Conservation (phyloP, 2,888 invertebrate species). For the Machimus rusticus region DNA sequence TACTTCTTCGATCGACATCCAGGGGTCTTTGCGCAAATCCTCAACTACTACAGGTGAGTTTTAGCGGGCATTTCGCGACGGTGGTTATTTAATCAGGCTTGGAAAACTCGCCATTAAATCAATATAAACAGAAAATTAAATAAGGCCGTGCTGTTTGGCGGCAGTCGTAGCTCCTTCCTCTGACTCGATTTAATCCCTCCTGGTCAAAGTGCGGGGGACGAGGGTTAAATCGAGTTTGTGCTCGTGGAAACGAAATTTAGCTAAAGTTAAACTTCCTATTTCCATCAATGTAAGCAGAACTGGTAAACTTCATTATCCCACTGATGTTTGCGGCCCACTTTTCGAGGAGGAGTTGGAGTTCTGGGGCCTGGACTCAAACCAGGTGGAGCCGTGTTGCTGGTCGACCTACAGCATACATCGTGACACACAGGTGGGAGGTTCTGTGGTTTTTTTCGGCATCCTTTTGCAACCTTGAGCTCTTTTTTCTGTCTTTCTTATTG, state of each 20-base stretch:
- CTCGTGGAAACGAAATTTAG: not conserved
- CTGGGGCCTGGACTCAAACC: slow-evolving; percentile 96
- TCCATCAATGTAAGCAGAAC: slow-evolving; percentile 67
- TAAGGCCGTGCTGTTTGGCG: not conserved
- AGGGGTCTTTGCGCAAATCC: slow-evolving; percentile 88
- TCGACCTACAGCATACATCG: slow-evolving; percentile 92
- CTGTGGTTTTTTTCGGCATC: not conserved
- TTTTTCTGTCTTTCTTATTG: not conserved
- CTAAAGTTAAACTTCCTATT: slow-evolving; percentile 35
- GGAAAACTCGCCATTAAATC: not conserved
- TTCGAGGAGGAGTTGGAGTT: slow-evolving; percentile 97
- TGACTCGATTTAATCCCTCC: not conserved
- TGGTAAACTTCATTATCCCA: slow-evolving; percentile 94
- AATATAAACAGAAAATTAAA: slow-evolving; percentile 29
- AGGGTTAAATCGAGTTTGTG: slow-evolving; percentile 2
- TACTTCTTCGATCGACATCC: slow-evolving; percentile 89
- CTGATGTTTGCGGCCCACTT: slow-evolving; percentile 95
- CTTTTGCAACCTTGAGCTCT: not conserved
- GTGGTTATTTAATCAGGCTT: not conserved
- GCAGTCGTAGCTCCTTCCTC: not conserved
- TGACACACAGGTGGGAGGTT: slow-evolving; percentile 74
- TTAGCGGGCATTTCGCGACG: not conserved
- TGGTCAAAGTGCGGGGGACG: not conserved
- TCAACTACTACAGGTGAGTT: slow-evolving; percentile 81
- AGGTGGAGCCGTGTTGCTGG: slow-evolving; percentile 98